Evolutionary conservation across 2,888 invertebrate species (phyloP), one percentile per base, ranked within the genome.

Genomic region (Macrophya annulata): DNA sequence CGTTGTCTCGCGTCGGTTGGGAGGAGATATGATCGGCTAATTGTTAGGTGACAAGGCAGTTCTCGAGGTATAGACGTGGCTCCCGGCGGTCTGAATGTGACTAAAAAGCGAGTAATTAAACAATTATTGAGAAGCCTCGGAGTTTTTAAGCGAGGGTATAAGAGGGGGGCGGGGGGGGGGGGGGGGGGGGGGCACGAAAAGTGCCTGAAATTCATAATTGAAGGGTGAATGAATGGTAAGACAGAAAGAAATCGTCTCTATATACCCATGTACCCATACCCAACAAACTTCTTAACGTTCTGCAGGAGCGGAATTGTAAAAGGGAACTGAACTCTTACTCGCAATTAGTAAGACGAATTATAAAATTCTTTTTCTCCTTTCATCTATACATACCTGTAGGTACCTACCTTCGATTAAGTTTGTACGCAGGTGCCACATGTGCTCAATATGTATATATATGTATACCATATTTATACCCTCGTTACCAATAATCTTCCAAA

Each of bases 71-170:
- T 10, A 77, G 77, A 25, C 6, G 48, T 17, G 51, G 48, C 37
- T 31, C 77, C 17, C 15, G 48, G 48, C 40, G 31, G 25, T n/a
- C 43, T 40, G 59, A 45, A 59, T 59, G 83, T 51, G 68, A 83
- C 68, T 65, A 83, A 83, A 83, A 83, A 83, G 83, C 68, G 71
- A 83, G 83, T 51, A 83, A 83, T 83, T 83, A 81, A 81, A 81
- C 59, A 81, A 81, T 81, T 81, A 81, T 79, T 62, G 59, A 81
- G 45, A 43, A 62, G 62, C 37, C 40, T 9, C 31, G 43, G 43
- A 12, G 17, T 21, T 81, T 62, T 81, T 62, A 21, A 45, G 45
- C 62, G 48, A 15, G 48, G 4, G 4, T n/a, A n/a, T n/a, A n/a
- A n/a, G 48, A 4, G 48, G 1, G 48, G 48, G 48, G 1, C 1